Evolutionary conservation across 2,113 vertebrate genomes (phyloP), one percentile per base, ranked within the genome.

Genomic region (Silurus asotus): DNA sequence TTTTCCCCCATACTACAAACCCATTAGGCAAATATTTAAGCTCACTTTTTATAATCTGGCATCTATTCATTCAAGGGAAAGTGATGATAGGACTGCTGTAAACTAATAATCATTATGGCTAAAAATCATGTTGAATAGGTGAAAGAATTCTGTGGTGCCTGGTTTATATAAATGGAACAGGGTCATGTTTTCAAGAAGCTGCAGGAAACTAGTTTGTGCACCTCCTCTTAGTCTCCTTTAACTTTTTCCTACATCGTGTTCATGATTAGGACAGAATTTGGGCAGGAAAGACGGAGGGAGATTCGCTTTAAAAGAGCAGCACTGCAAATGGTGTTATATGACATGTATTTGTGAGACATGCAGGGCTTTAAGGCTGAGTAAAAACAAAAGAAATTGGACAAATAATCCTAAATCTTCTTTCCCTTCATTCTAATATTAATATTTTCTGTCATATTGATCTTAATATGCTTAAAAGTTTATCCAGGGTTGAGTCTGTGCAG

Each of bases 391-490:
- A 37, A 65, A n/a, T n/a, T 19, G 64, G 9, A 48, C 23, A 51
- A 45, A 7, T 9, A 28, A n/a, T 5, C 53, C 49, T n/a, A 59
- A 80, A 86, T 81, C 65, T 48, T 61, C 45, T 61, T 49, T n/a
- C 56, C 19, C 58, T 87, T 86, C 59, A 81, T 87, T 61, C 7
- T 84, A 67, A 81, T 81, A 56, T 81, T 74, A 69, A 78, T 74
- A 77, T 78, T 75, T 74, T 78, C 83, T 64, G 64, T 82, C 80
- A 45, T 85, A 87, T 80, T 89, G 86, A 83, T 82, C 53, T 81
- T 88, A 79, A 62, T 83, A 20, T 58, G 49, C 53, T 51, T 77
- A 81, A 89, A 81, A 81, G 83, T 88, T 88, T 81, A 86, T 59
- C 79, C 61, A 20, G 56, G 5, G 17, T 65, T 45, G 74, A 62